Evolutionary conservation across 2,797 vertebrate genomes (phyloP).

Genomic region (Apogon talboti): DNA sequence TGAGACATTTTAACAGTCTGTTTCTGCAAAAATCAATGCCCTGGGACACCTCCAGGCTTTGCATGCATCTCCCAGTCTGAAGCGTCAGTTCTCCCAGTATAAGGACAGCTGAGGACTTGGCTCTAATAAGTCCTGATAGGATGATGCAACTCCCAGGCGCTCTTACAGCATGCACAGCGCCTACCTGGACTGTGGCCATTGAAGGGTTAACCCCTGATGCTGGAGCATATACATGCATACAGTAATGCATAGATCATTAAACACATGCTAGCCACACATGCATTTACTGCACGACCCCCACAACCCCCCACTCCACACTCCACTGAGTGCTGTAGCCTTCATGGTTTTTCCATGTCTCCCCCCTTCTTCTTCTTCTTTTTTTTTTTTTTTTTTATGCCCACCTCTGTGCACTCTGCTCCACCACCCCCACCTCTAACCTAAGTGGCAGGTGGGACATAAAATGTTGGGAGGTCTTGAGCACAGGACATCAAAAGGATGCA

Average conservation of each 20-base stretch:
- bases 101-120: conserved; percentile 1
- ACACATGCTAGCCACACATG: conserved; percentile 36
- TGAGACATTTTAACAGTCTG: too few species aligned
- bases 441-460: conserved; percentile 77
- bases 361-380: background rate
- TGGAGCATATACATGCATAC: conserved; percentile 15
- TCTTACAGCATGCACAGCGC: conserved; percentile 30
- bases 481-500: conserved; percentile 73
- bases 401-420: background rate
- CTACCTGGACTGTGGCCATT: conserved; percentile 21
- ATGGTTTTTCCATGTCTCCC: conserved; percentile 29
- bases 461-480: conserved; percentile 67
- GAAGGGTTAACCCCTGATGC: conserved; percentile 39
- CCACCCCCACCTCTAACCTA: conserved; percentile 56
- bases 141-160: conserved; percentile 42
- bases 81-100: conserved; percentile 5
- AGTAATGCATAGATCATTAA: conserved; percentile 52
- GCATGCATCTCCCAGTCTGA: conserved; percentile 10
- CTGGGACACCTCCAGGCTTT: background rate
- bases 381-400: conserved; percentile 34
- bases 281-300: conserved; percentile 6
- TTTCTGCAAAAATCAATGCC: too few species aligned
- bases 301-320: conserved; percentile 3
- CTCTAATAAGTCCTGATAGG: conserved; percentile 11
- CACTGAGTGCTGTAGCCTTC: conserved; percentile 1